phyloP scores from a whole-genome alignment of 2,888 invertebrate genomes.

The Kryphioiulus occultus region DNA sequence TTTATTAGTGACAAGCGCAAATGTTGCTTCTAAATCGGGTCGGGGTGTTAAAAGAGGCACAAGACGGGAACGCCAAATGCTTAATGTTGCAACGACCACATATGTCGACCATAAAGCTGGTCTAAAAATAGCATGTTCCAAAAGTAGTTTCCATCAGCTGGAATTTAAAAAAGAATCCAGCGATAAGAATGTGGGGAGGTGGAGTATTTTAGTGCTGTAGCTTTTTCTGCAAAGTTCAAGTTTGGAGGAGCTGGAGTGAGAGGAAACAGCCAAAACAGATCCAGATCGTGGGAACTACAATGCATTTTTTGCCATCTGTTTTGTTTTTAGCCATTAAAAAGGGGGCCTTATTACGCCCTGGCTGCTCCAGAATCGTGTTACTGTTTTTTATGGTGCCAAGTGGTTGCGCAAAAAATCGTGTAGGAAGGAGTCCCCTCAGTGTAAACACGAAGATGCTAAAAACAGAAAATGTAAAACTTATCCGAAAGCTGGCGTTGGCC shows the following conservation, averaged over 20 bases:
- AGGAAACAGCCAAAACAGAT: constrained; percentile 24
- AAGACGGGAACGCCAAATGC: constrained; percentile 31
- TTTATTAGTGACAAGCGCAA: constrained; percentile 35
- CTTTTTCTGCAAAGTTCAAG: constrained; percentile 13
- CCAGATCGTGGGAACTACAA: constrained; percentile 39
- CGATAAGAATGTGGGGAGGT: constrained; percentile 6
- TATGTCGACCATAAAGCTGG: constrained; percentile 35
- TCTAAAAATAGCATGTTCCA: neutral
- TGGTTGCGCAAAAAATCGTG: neutral
- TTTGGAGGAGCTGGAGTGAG: constrained; percentile 37
- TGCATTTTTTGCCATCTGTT: constrained; percentile 18
- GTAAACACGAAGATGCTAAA: neutral
- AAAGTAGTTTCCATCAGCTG: constrained; percentile 35
- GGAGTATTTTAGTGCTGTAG: neutral
- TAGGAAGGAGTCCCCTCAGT: neutral
- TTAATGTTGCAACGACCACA: constrained; percentile 37
- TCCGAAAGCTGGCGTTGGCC: neutral
- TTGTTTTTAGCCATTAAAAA: neutral
- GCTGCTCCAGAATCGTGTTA: neutral
- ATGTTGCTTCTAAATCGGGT: constrained; percentile 37
- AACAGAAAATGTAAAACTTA: neutral
- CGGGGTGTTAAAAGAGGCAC: constrained; percentile 36
- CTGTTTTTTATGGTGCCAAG: neutral
- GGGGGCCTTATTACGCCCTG: neutral
- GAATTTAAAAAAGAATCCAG: constrained; percentile 29